Base-by-base conservation (phyloP, 2,888 invertebrate species). In the Andrena chrysosceles region DNA sequence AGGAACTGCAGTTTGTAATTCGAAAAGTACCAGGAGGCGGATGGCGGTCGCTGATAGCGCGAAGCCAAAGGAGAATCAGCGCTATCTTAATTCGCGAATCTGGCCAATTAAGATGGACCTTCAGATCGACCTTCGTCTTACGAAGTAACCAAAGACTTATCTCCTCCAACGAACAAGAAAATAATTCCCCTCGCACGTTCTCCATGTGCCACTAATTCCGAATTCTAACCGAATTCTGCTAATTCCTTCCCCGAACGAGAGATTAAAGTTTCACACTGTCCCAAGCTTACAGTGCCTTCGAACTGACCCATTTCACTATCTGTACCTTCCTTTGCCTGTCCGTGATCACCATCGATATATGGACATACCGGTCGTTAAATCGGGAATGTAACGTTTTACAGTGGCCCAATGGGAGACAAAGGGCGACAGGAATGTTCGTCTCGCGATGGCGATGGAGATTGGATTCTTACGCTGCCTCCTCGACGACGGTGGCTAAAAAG, bases 401-500 rank as follows among this genome's bases (percentile, higher is more conserved):
- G 20, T 16, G 20, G 20, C 63, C 20, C 13, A 29, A 42, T 52
- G 5, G 23, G 3, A 5, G 0, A 4, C 33, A 68, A 2, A 0
- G 23, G 26, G 10, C 3, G 20, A 6, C 52, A 8, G 62, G 67
- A 82, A 67, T 59, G 77, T 77, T 67, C 64, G 77, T 67, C 60
- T 42, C 31, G 62, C 6, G 33, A 4, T 5, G 10, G 1, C 8
- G 8, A 60, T 23, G 2, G 52, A n/a, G 35, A 67, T 86, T 66
- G 63, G 66, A 82, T 70, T 84, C 97, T 97, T 95, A 97, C 97
- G 96, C 96, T 71, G 96, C 96, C 95, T 97, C 98, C 93, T 97
- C 97, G 76, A 97, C 96, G 77, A 98, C 98, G 2, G 98, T 98
- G 48, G 98, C 97, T 87, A 98, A 95, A 94, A 98, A 98, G 93